phyloP scores from a whole-genome alignment of 2,797 vertebrate genomes.

The Crocidura indochinensis region DNA sequence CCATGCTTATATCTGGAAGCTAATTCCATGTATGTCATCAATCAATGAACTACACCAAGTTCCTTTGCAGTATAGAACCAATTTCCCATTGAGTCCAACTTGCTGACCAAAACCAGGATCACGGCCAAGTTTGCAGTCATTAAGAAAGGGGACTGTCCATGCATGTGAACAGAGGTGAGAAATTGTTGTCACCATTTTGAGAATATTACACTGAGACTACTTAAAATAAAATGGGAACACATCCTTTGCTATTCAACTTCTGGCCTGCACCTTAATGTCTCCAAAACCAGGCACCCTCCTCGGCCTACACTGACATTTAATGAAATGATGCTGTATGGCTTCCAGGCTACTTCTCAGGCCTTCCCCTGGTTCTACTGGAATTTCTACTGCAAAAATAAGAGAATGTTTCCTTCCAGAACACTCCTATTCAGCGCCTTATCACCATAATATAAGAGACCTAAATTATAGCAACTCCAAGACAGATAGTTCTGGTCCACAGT shows the following conservation, averaged over 20 bases:
- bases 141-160: background rate
- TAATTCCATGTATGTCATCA: background rate
- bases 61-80: background rate
- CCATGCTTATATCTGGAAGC: background rate
- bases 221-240: slow-evolving; percentile 11
- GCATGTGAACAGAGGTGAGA: background rate
- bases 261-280: too few species aligned
- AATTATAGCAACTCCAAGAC: background rate
- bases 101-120: background rate
- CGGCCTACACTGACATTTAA: too few species aligned
- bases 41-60: background rate
- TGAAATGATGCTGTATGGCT: background rate
- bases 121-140: background rate
- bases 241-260: background rate
- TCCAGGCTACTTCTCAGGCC: background rate
- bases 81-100: background rate
- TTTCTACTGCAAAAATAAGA: too few species aligned
- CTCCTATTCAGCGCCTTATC: background rate
- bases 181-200: background rate
- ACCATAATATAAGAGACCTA: background rate
- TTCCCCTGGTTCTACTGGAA: background rate
- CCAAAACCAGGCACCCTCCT: too few species aligned
- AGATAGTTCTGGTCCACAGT: background rate
- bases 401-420: background rate
- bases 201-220: background rate